Evolutionary conservation across 1,140 invertebrate genomes (phyloP).

Genomic region (Drosophila azteca): DNA sequence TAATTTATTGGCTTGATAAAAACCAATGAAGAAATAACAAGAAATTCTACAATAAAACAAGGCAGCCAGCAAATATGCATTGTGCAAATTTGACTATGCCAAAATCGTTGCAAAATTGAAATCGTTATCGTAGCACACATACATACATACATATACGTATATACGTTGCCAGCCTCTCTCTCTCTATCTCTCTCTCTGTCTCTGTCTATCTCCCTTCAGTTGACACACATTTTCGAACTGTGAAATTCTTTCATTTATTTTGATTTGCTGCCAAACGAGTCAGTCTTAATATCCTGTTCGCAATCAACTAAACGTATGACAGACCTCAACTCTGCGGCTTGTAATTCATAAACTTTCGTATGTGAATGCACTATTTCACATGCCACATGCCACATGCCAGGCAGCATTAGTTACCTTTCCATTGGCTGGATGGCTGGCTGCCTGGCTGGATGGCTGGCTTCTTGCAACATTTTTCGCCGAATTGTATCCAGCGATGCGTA

Average conservation of each 20-base stretch:
- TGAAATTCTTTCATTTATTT: conserved; percentile 68
- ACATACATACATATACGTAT: too few species aligned
- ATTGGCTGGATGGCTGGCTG: conserved; percentile 18
- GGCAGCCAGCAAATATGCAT: conserved; percentile 52
- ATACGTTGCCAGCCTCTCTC: neutral
- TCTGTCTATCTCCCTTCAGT: conserved; percentile 8
- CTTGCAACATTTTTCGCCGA: conserved; percentile 69
- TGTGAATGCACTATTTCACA: conserved; percentile 24
- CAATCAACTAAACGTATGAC: conserved; percentile 12
- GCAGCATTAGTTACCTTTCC: conserved; percentile 59
- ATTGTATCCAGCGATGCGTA: conserved; percentile 77
- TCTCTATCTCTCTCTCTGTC: neutral
- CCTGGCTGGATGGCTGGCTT: conserved; percentile 2
- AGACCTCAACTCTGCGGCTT: conserved; percentile 45
- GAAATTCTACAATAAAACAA: conserved; percentile 65
- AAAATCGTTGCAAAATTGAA: conserved; percentile 62
- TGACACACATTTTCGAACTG: conserved; percentile 47
- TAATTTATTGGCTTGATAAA: conserved; percentile 78
- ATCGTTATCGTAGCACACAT: conserved; percentile 34
- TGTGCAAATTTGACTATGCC: conserved; percentile 66
- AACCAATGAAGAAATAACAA: conserved; percentile 73
- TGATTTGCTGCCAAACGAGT: conserved; percentile 49
- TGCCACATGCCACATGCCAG: conserved; percentile 47
- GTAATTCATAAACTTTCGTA: conserved; percentile 64
- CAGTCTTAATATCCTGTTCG: conserved; percentile 18